Conservation (phyloP, 2,113 vertebrate species). For the Corythornis madagascariensis region DNA sequence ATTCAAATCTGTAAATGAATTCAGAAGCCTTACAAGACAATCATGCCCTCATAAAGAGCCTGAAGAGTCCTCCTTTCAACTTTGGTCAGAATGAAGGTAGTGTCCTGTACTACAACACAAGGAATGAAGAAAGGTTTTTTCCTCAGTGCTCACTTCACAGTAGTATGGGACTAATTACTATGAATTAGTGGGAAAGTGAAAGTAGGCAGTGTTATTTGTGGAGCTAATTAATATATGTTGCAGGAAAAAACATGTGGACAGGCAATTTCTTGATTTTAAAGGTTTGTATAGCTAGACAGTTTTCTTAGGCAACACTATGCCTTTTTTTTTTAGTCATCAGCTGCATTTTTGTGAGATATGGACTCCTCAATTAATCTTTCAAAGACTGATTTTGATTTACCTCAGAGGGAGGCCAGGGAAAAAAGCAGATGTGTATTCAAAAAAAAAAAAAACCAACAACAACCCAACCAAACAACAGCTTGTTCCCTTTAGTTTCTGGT, state of each 20-base stretch:
- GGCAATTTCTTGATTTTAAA: constrained; percentile 48
- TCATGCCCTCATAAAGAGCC: neutral
- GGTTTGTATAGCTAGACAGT: constrained; percentile 8
- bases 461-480: neutral
- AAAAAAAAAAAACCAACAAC: neutral
- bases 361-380: constrained; percentile 40
- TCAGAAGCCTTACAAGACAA: neutral
- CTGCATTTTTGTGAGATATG: neutral
- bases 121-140: neutral
- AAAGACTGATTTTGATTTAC: constrained; percentile 51
- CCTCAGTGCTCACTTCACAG: neutral
- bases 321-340: neutral
- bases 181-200: neutral
- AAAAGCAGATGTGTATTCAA: neutral
- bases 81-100: neutral
- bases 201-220: neutral
- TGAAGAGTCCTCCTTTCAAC: neutral
- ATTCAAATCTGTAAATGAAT: neutral
- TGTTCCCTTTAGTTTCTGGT: constrained; percentile 26
- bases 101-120: neutral
- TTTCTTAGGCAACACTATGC: constrained; percentile 15
- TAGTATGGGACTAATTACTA: constrained; percentile 28
- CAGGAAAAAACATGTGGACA: constrained; percentile 15
- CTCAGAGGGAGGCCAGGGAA: neutral
- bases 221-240: constrained; percentile 25